Conservation (phyloP, 1,140 invertebrate genomes). For the Scaptodrosophila lebanonensis region DNA sequence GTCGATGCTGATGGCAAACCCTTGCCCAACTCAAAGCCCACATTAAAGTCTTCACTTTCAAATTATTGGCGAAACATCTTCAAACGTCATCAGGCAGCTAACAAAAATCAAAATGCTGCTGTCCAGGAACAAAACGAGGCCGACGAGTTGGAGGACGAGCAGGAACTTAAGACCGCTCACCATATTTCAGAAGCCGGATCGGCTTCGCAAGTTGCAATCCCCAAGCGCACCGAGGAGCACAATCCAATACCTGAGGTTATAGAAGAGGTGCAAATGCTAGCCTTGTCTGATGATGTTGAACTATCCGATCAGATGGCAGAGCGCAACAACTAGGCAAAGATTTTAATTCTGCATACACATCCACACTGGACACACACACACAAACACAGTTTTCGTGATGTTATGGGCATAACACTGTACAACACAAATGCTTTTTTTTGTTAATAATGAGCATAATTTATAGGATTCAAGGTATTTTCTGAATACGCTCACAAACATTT, state of each 20-base stretch:
- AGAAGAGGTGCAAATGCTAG: no score
- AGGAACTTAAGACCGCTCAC: constrained; percentile 3
- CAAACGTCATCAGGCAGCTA: constrained; percentile 4
- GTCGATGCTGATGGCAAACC: not conserved
- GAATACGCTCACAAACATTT: not conserved
- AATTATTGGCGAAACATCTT: constrained; percentile 43
- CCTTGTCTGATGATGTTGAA: not conserved
- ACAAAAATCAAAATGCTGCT: not conserved
- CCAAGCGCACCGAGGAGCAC: no score
- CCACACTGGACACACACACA: no score
- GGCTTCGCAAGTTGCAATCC: no score
- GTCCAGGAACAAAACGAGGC: constrained; percentile 1
- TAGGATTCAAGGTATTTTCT: constrained; percentile 9
- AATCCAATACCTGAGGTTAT: no score
- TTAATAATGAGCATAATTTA: not conserved
- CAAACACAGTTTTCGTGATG: no score
- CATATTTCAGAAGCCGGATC: no score
- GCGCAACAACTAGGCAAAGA: not conserved
- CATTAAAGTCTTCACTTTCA: constrained; percentile 41
- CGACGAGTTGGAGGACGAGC: constrained; percentile 11
- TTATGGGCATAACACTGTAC: no score
- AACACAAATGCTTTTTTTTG: no score
- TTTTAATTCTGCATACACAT: not conserved
- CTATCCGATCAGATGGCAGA: not conserved
- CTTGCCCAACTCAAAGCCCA: constrained; percentile 24